A percentile compares a stretch with the other conserved stretches of the same genome.
Conservation (phyloP, 92 coral and sea anemone species). For the Parazoanthus swiftii region DNA sequence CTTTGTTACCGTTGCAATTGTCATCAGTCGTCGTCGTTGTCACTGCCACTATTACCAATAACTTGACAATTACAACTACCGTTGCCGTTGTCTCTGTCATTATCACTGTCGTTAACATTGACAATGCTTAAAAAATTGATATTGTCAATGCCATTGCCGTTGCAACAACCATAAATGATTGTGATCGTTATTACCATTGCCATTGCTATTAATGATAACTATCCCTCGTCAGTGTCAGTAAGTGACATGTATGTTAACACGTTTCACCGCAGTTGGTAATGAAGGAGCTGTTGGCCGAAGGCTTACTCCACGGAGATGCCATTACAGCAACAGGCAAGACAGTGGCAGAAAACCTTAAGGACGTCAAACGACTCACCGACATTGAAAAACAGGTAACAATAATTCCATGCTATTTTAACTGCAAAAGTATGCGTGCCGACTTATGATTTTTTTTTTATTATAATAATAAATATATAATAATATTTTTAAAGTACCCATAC, state of each 20-base stretch:
- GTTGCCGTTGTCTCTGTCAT: background rate
- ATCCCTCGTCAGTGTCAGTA: background rate
- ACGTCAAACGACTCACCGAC: constrained; percentile 52
- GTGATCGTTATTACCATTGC: background rate
- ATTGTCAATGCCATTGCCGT: background rate
- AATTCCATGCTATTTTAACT: background rate
- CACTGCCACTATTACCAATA: background rate
- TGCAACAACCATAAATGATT: background rate
- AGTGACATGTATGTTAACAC: background rate
- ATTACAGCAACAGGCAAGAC: constrained; percentile 72
- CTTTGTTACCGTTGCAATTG: no score
- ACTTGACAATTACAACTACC: background rate
- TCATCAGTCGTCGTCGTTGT: background rate
- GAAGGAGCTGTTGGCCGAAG: constrained; percentile 72
- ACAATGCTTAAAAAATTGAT: background rate
- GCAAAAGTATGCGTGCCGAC: background rate
- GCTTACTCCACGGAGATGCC: constrained; percentile 76
- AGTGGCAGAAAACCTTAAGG: constrained; percentile 60
- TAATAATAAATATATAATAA: no score
- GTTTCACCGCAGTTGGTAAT: constrained; percentile 55
- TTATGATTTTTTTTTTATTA: background rate
- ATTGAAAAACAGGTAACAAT: constrained; percentile 55
- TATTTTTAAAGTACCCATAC: no score
- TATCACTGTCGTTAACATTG: background rate
- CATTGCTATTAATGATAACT: background rate